Evolutionary conservation across 2,888 invertebrate genomes (phyloP).

Genomic region (Dioctria linearis): DNA sequence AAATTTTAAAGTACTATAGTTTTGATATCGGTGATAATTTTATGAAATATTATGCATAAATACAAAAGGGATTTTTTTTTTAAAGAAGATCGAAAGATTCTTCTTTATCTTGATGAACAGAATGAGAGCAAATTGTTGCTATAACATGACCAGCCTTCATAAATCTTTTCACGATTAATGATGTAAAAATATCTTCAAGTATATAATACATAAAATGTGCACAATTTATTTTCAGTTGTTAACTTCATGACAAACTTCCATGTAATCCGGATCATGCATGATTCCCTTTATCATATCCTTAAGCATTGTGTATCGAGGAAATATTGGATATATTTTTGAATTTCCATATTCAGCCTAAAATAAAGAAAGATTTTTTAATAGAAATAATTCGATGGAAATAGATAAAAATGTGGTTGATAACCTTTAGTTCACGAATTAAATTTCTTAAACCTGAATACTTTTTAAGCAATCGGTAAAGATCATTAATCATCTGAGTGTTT

Average conservation of each 20-base stretch:
- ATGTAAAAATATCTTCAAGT: slow-evolving; percentile 36
- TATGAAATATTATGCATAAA: no score
- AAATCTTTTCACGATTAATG: not conserved
- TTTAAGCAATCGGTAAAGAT: slow-evolving; percentile 91
- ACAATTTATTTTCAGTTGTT: slow-evolving; percentile 76
- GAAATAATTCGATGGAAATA: not conserved
- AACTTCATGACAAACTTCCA: slow-evolving; percentile 96
- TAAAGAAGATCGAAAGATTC: no score
- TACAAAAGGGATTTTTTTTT: no score
- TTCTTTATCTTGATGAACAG: not conserved
- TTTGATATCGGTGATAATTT: not conserved
- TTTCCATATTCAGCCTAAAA: slow-evolving; percentile 89
- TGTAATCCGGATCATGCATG: slow-evolving; percentile 96
- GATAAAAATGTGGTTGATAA: slow-evolving; percentile 64
- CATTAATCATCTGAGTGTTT: slow-evolving; percentile 95
- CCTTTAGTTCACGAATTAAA: slow-evolving; percentile 90
- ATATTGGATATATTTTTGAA: slow-evolving; percentile 93
- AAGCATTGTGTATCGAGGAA: slow-evolving; percentile 94
- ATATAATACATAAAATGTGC: slow-evolving; percentile 55
- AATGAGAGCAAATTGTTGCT: not conserved
- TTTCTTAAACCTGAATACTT: slow-evolving; percentile 92
- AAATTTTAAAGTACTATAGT: not conserved
- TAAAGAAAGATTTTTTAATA: slow-evolving; percentile 12
- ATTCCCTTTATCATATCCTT: slow-evolving; percentile 98
- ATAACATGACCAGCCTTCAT: not conserved